These are phyloP conservation scores for Thera obeliscata DNA, from an alignment of 2,888 invertebrate genomes.

Conservation along the genomic window DNA sequence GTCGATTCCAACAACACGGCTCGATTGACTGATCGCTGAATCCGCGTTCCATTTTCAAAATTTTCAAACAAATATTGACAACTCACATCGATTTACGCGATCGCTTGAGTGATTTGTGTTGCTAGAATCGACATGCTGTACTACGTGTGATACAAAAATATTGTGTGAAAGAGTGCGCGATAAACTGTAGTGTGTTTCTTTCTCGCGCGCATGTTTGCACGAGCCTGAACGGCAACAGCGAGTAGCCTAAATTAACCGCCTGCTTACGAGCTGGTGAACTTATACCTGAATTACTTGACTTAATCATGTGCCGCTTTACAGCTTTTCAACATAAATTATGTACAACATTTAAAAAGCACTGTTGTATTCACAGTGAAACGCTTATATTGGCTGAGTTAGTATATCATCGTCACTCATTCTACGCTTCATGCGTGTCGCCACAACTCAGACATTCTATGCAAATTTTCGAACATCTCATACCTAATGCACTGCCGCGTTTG, in stretches of 20 bases:
- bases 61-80: too few species aligned
- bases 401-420: conserved; percentile 5
- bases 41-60: too few species aligned
- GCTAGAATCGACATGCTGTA: too few species aligned
- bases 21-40: too few species aligned
- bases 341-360: neutral
- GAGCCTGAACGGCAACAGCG: too few species aligned
- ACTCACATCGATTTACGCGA: too few species aligned
- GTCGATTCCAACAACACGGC: too few species aligned
- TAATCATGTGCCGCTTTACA: neutral
- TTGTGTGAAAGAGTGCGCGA: too few species aligned
- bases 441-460: neutral
- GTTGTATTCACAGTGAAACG: neutral
- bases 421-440: conserved; percentile 1
- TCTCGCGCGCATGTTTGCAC: too few species aligned
- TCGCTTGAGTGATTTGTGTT: too few species aligned
- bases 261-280: neutral
- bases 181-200: too few species aligned
- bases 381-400: neutral
- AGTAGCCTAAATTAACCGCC: neutral
- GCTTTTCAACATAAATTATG: neutral
- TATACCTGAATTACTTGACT: neutral
- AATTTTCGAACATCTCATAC: neutral
- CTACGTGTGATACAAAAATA: neutral
- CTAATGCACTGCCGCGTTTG: neutral